Conservation (phyloP, 2,797 vertebrate species). For the Rhincodon typus region DNA sequence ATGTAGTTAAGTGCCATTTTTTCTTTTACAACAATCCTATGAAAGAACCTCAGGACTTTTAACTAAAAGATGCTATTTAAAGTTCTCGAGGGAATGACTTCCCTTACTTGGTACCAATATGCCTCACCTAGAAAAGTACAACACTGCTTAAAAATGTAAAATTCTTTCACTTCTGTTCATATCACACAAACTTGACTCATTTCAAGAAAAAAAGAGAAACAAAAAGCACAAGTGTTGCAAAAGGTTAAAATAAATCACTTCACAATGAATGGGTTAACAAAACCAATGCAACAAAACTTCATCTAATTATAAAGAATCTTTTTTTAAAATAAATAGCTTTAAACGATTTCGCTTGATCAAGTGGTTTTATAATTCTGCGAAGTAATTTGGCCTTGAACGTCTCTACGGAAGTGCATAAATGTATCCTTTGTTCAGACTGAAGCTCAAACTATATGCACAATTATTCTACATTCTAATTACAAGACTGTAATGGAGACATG, state of each 20-base stretch:
- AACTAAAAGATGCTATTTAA: background rate
- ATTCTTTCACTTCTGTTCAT: background rate
- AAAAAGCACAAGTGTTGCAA: too few species aligned
- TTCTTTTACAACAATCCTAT: background rate
- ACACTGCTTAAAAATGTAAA: background rate
- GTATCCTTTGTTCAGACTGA: constrained; percentile 12
- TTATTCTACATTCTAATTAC: background rate
- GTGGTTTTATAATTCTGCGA: background rate
- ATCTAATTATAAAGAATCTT: background rate
- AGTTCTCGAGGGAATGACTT: background rate
- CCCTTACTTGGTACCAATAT: background rate
- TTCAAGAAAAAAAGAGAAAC: background rate
- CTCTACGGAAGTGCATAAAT: constrained; percentile 4
- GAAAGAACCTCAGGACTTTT: background rate
- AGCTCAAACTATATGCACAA: background rate
- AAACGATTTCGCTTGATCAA: background rate
- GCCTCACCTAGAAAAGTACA: background rate
- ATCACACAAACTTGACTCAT: background rate
- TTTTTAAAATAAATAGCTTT: background rate
- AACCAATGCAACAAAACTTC: background rate
- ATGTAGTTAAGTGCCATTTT: background rate
- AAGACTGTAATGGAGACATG: constrained; percentile 23
- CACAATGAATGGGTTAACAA: background rate
- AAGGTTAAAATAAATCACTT: background rate
- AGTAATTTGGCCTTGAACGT: background rate